Percentiles rank a stretch among this genome's conserved stretches.
These are phyloP conservation scores for Blomia tropicalis DNA, from an alignment of 2,888 invertebrate genomes.

Conservation along the genomic window DNA sequence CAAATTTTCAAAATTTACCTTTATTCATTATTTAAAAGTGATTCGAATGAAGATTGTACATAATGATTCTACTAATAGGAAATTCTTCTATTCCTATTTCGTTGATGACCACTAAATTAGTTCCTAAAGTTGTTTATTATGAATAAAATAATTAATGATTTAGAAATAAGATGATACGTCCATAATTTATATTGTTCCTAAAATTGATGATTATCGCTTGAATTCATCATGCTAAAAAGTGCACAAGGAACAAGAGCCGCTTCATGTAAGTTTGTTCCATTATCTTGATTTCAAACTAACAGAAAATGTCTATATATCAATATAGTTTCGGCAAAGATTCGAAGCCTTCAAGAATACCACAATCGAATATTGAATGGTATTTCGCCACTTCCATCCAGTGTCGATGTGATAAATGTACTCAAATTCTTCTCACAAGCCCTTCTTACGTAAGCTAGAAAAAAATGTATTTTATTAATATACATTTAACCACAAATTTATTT, in stretches of 20 bases:
- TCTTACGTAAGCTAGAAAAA: constrained; percentile 52
- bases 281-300: constrained; percentile 9
- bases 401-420: constrained; percentile 89
- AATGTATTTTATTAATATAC: neutral
- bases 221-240: constrained; percentile 8
- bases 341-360: constrained; percentile 90
- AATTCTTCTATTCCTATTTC: too few relatives aligned
- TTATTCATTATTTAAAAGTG: too few relatives aligned
- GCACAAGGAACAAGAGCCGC: constrained; percentile 11
- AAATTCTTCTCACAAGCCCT: constrained; percentile 95
- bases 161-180: too few relatives aligned
- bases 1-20: too few relatives aligned
- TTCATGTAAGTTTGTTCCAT: constrained; percentile 2
- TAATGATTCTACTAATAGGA: too few relatives aligned
- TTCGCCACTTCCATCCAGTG: constrained; percentile 78
- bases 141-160: too few relatives aligned
- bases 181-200: too few relatives aligned
- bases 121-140: too few relatives aligned
- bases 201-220: too few relatives aligned
- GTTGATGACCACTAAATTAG: too few relatives aligned
- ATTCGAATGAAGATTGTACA: too few relatives aligned
- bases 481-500: constrained; percentile 33
- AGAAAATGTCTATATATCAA: constrained; percentile 28
- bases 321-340: constrained; percentile 89
- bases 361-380: constrained; percentile 74